A percentile compares a stretch with the other conserved stretches of the same genome.
These are phyloP conservation scores for Zingel zingel DNA, from an alignment of 2,113 vertebrate species.

Conservation along the genomic window DNA sequence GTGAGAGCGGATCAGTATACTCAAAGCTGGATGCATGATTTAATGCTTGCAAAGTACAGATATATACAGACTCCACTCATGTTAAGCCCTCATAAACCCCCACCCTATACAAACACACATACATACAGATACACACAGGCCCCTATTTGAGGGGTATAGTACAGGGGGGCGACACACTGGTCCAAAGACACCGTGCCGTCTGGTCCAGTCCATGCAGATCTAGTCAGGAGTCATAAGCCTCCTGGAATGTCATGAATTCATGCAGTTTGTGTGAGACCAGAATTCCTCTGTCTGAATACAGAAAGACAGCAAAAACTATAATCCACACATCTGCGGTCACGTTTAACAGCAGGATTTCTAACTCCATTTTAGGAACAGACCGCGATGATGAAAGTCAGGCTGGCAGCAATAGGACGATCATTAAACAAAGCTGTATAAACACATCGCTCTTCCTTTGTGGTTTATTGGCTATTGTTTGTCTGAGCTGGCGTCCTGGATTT, in stretches of 20 bases:
- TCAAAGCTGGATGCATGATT: slow-evolving; percentile 2
- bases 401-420: slow-evolving; percentile 66
- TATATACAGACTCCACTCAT: neutral
- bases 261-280: slow-evolving; percentile 54
- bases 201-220: slow-evolving; percentile 69
- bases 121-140: slow-evolving; percentile 38
- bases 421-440: slow-evolving; percentile 78
- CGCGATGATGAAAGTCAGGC: slow-evolving; percentile 57
- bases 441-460: slow-evolving; percentile 78
- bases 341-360: slow-evolving; percentile 52
- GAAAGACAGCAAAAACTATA: slow-evolving; percentile 52
- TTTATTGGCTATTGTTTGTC: slow-evolving; percentile 83
- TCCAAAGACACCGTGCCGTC: slow-evolving; percentile 56
- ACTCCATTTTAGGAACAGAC: slow-evolving; percentile 54
- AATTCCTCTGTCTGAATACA: slow-evolving; percentile 50
- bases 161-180: slow-evolving; percentile 63
- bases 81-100: slow-evolving; percentile 6
- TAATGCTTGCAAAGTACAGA: neutral
- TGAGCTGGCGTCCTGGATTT: slow-evolving; percentile 78
- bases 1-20: slow-evolving; percentile 77
- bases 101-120: neutral
- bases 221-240: slow-evolving; percentile 71
- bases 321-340: slow-evolving; percentile 47
- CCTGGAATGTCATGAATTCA: slow-evolving; percentile 78
- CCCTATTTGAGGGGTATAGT: slow-evolving; percentile 58